Evolutionary conservation across 2,797 vertebrate species (phyloP), one percentile per base, ranked within the genome.

Genomic region (Pantherophis alleghaniensis): DNA sequence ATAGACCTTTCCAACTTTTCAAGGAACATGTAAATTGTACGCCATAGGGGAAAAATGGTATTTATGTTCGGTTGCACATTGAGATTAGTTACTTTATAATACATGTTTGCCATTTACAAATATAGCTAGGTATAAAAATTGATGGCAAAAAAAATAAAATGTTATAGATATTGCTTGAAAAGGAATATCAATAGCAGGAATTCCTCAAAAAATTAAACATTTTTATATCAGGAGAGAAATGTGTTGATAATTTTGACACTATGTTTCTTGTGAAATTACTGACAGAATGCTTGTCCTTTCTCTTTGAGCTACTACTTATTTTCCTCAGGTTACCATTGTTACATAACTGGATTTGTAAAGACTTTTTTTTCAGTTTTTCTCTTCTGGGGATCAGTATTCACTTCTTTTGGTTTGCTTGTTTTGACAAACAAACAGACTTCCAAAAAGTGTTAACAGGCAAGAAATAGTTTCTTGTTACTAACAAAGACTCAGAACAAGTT

Each of bases 251-350:
- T 79, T 26, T 37, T 42, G 69, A 57, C 86, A 53, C 1, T 92
- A 56, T 24, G 1, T 37, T 93, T 93, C 93, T 56, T 95, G n/a
- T 60, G 51, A 24, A 90, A 4, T 88, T 83, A 60, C 37, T 60
- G 66, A 59, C 90, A 14, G 59, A 37, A 63, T 24, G 93, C 95
- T 95, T 94, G 47, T 89, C 0, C 22, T 93, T 92, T 93, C 47
- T 60, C 4, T 89, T 32, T 42, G 37, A 88, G 13, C 63, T 88
- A 2, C 42, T 60, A 3, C 51, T 92, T n/a, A 22, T 28, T 60
- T 60, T 37, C 53, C 47, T 32, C 86, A 88, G 51, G 26, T 28
- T 79, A 55, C 14, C 24, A 55, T 55, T 53, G 22, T 0, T 61
- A 63, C 13, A 53, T 37, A 59, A 37, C 7, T 42, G 42, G 42